phyloP scores from a whole-genome alignment of 2,888 invertebrate species.

The Troilus luridus region DNA sequence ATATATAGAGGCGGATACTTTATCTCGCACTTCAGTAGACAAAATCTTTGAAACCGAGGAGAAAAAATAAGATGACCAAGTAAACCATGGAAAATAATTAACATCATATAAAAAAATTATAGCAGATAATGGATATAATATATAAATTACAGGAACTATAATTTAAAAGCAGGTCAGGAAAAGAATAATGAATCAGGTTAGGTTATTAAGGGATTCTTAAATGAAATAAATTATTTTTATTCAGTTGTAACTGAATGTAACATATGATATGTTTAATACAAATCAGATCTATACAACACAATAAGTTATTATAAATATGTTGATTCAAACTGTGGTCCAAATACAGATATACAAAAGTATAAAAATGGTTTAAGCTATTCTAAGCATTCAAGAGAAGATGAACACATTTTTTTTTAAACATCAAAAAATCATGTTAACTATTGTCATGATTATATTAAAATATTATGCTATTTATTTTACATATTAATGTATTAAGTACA shows the following conservation, averaged over 20 bases:
- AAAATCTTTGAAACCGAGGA: no score
- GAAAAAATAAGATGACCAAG: no score
- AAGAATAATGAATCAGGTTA: background rate
- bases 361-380: constrained; percentile 12
- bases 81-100: no score
- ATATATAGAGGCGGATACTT: no score
- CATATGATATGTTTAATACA: constrained; percentile 27
- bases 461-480: background rate
- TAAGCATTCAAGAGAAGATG: constrained; percentile 7
- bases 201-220: background rate
- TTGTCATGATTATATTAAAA: constrained; percentile 17
- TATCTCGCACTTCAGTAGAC: no score
- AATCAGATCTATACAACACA: background rate
- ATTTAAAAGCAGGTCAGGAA: background rate
- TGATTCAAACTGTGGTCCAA: constrained; percentile 28
- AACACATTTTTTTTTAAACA: constrained; percentile 12
- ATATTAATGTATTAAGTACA: background rate
- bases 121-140: no score
- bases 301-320: background rate
- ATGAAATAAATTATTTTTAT: constrained; percentile 46
- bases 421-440: background rate
- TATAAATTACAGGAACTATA: background rate
- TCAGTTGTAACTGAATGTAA: background rate
- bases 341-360: constrained; percentile 21
- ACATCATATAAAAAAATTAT: no score